phyloP scores from a whole-genome alignment of 1,140 invertebrate genomes.

The Musca domestica region DNA sequence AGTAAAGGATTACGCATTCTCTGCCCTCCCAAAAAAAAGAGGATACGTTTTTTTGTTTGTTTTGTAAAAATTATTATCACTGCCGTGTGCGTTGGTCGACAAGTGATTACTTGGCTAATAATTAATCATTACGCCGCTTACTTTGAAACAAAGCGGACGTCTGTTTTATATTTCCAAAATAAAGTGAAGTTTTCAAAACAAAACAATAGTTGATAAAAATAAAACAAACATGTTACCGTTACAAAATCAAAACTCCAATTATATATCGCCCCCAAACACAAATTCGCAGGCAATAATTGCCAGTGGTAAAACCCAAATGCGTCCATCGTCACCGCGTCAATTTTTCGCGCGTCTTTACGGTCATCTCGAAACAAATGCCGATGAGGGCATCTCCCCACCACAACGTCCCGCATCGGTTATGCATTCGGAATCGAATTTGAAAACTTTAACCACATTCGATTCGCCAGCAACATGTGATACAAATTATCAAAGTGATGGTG shows the following conservation, averaged over 20 bases:
- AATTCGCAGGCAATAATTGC: not conserved
- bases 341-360: constrained; percentile 60
- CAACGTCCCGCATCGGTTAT: not conserved
- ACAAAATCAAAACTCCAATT: not conserved
- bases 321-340: constrained; percentile 58
- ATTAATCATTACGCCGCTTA: not conserved
- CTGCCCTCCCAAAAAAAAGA: not conserved
- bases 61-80: not conserved
- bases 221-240: constrained; percentile 6
- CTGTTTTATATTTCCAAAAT: not conserved
- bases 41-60: not conserved
- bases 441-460: not conserved
- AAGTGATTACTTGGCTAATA: not conserved
- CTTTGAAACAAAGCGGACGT: constrained; percentile 1
- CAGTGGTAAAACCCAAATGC: constrained; percentile 22
- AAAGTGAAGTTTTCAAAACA: no score
- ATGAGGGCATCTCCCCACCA: constrained; percentile 1
- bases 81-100: not conserved
- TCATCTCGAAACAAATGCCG: constrained; percentile 49
- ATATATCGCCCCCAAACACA: not conserved
- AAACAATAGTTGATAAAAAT: not conserved
- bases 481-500: constrained; percentile 47
- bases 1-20: constrained; percentile 9
- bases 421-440: not conserved
- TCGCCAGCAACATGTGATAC: constrained; percentile 34